phyloP scores from a whole-genome alignment of 2,888 invertebrate species.

The Caradrina kadenii region DNA sequence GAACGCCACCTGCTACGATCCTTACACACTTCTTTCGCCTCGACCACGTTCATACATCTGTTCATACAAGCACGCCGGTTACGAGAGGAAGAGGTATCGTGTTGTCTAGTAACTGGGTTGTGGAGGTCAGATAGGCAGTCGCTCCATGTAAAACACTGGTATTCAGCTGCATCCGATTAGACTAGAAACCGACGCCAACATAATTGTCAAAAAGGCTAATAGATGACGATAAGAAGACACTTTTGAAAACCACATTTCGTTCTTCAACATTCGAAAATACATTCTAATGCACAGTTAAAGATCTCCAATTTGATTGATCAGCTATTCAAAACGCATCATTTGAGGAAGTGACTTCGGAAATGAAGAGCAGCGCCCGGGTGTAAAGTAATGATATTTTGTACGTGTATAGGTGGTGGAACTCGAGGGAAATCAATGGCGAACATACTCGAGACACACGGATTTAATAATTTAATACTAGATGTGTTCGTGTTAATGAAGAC shows the following conservation, averaged over 20 bases:
- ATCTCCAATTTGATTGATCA: slow-evolving; percentile 53
- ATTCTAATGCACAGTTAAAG: slow-evolving; percentile 13
- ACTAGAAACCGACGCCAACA: no score
- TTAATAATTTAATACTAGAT: slow-evolving; percentile 35
- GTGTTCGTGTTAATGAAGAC: slow-evolving; percentile 30
- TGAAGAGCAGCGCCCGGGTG: slow-evolving; percentile 47
- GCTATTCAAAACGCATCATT: slow-evolving; percentile 45
- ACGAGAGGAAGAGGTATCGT: no score
- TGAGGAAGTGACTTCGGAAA: slow-evolving; percentile 53
- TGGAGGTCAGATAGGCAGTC: no score
- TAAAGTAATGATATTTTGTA: slow-evolving; percentile 60
- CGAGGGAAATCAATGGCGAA: slow-evolving; percentile 68
- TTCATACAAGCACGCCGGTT: no score
- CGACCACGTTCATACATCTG: no score
- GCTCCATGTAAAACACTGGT: no score
- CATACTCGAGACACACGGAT: slow-evolving; percentile 30
- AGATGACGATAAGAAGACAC: no score
- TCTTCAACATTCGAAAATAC: slow-evolving; percentile 7
- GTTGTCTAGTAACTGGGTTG: no score
- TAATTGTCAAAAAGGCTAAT: no score
- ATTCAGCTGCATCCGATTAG: no score
- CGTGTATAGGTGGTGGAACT: slow-evolving; percentile 43
- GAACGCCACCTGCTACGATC: no score
- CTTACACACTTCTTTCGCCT: no score
- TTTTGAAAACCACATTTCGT: neutral